Conservation (phyloP, 2,797 vertebrate genomes). For the Nannoperca obscura region DNA sequence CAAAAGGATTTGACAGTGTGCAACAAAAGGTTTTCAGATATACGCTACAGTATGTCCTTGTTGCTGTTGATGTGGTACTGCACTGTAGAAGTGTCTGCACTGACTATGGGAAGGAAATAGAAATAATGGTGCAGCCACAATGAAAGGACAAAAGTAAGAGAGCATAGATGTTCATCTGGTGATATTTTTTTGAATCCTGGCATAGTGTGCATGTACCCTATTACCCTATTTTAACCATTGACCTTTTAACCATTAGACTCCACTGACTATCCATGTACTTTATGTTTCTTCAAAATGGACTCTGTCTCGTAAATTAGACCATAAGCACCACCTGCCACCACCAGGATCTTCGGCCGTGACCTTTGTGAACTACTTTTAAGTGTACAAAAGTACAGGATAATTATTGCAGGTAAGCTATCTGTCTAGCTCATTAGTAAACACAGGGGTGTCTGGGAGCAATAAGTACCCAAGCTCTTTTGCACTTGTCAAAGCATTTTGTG, state of each 20-base stretch:
- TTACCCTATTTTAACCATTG: background rate
- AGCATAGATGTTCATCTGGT: background rate
- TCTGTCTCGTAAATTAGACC: slow-evolving; percentile 8
- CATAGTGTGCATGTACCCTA: background rate
- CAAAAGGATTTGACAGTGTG: slow-evolving; percentile 6
- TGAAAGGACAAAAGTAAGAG: background rate
- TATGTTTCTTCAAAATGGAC: background rate
- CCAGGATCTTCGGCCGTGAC: slow-evolving; percentile 24
- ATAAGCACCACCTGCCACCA: slow-evolving; percentile 7
- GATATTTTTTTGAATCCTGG: background rate
- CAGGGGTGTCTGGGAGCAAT: slow-evolving; percentile 56
- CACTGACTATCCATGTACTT: background rate
- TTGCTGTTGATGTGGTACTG: background rate
- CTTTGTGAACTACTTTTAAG: slow-evolving; percentile 45
- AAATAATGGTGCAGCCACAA: slow-evolving; percentile 1
- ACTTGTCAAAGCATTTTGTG: slow-evolving; percentile 65
- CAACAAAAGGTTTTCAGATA: slow-evolving; percentile 14
- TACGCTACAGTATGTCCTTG: background rate
- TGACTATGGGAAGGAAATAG: background rate
- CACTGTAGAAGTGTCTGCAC: background rate
- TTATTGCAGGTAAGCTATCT: slow-evolving; percentile 60
- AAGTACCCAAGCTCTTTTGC: slow-evolving; percentile 51
- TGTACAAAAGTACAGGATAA: slow-evolving; percentile 33
- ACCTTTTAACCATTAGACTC: background rate
- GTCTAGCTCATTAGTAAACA: slow-evolving; percentile 65